Evolutionary conservation across 1,140 invertebrate genomes (phyloP).

Genomic region (Papilio dardanus): DNA sequence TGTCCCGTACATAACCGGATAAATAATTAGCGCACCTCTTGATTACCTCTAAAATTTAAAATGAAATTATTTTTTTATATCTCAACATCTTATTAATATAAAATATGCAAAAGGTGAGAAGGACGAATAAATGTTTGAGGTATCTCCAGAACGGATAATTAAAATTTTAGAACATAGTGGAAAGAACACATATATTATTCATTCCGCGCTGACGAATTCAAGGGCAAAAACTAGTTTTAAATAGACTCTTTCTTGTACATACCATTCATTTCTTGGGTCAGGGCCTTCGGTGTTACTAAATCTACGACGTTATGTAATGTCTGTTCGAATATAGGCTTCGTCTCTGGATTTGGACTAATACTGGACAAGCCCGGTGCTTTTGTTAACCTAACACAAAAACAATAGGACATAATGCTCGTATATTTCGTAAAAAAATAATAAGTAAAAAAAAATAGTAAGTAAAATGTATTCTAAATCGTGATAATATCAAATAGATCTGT

Average conservation of each 20-base stretch:
- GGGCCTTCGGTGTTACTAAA: constrained; percentile 50
- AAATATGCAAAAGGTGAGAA: no score
- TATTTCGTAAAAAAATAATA: no score
- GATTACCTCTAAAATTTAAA: constrained; percentile 59
- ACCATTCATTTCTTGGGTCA: constrained; percentile 61
- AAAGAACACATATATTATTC: no score
- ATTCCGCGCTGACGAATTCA: no score
- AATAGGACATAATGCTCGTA: neutral
- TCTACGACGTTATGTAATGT: constrained; percentile 59
- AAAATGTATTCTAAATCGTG: no score
- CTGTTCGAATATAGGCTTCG: constrained; percentile 48
- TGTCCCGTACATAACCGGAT: constrained; percentile 64
- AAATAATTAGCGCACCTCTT: constrained; percentile 61
- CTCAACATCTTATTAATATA: constrained; percentile 8
- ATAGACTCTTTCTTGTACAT: neutral
- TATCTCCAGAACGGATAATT: no score
- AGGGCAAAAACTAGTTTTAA: no score
- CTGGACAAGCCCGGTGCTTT: constrained; percentile 58
- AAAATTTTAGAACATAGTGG: no score
- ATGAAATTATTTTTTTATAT: constrained; percentile 21
- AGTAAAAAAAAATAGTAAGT: no score
- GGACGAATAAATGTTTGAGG: no score
- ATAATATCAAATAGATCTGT: no score
- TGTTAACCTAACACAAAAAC: constrained; percentile 53
- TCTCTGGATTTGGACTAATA: constrained; percentile 49